phyloP scores from a whole-genome alignment of 2,113 vertebrate genomes.

The Anarhynchus alexandrinus region DNA sequence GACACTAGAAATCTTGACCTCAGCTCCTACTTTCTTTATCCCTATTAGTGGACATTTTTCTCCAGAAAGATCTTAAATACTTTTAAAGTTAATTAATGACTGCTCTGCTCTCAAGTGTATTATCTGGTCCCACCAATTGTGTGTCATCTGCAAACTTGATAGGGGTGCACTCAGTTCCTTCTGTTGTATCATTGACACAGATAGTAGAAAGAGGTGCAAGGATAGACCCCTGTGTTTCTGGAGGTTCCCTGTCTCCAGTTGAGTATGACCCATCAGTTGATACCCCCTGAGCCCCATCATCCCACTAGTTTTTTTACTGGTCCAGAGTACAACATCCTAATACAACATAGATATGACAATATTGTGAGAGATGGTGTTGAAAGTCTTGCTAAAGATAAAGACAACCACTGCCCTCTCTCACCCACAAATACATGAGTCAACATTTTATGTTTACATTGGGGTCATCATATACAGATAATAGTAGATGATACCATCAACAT shows the following conservation, averaged over 20 bases:
- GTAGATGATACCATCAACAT: not conserved
- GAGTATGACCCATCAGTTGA: not conserved
- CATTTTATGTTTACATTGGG: not conserved
- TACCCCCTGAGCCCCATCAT: not conserved
- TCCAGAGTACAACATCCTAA: not conserved
- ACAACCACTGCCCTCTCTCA: not conserved
- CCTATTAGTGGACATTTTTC: not conserved
- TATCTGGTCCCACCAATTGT: not conserved
- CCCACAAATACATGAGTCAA: not conserved
- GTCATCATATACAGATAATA: not conserved
- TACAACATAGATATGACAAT: not conserved
- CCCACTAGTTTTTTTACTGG: not conserved
- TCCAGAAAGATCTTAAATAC: not conserved
- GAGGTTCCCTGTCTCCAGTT: not conserved
- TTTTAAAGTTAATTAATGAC: not conserved
- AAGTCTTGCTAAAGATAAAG: not conserved
- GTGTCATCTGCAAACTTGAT: not conserved
- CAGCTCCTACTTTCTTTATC: not conserved
- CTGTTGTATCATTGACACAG: not conserved
- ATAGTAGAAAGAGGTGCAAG: not conserved
- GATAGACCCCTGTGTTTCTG: not conserved
- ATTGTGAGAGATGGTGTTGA: not conserved
- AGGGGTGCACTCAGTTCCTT: not conserved
- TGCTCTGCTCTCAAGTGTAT: not conserved
- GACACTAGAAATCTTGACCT: not conserved